These are phyloP conservation scores for Nebria brevicollis DNA, from an alignment of 2,888 invertebrate genomes.

Conservation along the genomic window DNA sequence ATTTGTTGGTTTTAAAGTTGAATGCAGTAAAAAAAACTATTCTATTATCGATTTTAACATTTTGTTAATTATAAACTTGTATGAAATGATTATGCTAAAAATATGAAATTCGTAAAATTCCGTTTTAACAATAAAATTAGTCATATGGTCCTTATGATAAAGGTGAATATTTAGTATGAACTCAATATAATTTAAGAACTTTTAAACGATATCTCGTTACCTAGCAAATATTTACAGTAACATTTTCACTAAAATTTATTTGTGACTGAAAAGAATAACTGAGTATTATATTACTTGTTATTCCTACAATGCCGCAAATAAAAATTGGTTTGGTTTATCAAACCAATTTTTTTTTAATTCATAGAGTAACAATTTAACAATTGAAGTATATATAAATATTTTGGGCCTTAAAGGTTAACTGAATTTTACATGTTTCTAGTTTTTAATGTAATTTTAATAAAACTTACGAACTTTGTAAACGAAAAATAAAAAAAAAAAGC, in stretches of 20 bases:
- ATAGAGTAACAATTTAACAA: background rate
- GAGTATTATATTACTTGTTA: too few species aligned
- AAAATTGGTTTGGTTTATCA: background rate
- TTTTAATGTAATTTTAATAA: background rate
- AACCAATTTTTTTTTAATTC: background rate
- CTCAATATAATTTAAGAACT: background rate
- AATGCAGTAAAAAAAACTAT: background rate
- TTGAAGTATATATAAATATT: background rate
- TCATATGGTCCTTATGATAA: background rate
- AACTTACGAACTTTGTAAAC: background rate
- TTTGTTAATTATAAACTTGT: background rate
- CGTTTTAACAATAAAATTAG: background rate
- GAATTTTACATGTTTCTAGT: conserved; percentile 1
- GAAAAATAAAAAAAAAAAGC: background rate
- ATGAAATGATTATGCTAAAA: background rate
- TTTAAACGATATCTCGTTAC: background rate
- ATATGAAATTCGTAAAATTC: background rate
- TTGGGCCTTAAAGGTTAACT: background rate
- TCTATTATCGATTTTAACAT: too few species aligned
- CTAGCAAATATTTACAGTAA: background rate
- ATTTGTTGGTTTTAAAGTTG: background rate
- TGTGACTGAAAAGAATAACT: background rate
- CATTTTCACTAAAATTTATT: background rate
- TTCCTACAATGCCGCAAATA: too few species aligned
- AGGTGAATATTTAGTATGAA: background rate